phyloP scores from a whole-genome alignment of 1,140 invertebrate species.

The Hylyphantes graminicola region DNA sequence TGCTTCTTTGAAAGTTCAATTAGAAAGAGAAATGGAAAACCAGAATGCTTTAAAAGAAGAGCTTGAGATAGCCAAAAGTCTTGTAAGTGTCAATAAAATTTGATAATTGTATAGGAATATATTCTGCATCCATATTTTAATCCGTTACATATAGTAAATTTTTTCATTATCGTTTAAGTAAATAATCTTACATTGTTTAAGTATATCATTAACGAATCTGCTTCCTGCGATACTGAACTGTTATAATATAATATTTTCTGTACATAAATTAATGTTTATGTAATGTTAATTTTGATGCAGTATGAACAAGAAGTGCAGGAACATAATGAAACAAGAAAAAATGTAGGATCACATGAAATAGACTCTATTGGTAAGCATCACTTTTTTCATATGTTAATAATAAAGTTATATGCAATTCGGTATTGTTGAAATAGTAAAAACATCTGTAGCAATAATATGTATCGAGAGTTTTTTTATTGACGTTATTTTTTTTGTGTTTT shows the following conservation, averaged over 20 bases:
- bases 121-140: neutral
- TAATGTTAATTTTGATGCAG: conserved; percentile 4
- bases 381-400: too few relatives aligned
- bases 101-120: neutral
- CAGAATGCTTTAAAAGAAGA: conserved; percentile 41
- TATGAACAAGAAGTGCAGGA: conserved; percentile 47
- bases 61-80: conserved; percentile 39
- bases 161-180: neutral
- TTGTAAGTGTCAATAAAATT: neutral
- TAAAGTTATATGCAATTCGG: too few relatives aligned
- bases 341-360: neutral
- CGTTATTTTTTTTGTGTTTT: too few relatives aligned
- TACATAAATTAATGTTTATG: neutral
- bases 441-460: too few relatives aligned
- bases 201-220: neutral
- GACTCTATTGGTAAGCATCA: conserved; percentile 3
- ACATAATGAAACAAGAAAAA: conserved; percentile 7
- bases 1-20: conserved; percentile 26
- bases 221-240: neutral
- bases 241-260: neutral
- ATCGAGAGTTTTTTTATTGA: too few relatives aligned
- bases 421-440: too few relatives aligned
- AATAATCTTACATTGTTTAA: neutral
- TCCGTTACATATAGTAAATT: neutral
- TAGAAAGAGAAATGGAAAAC: conserved; percentile 39